Evolutionary conservation across 1,140 invertebrate genomes (phyloP).

Genomic region (Drosophila lacteicornis): DNA sequence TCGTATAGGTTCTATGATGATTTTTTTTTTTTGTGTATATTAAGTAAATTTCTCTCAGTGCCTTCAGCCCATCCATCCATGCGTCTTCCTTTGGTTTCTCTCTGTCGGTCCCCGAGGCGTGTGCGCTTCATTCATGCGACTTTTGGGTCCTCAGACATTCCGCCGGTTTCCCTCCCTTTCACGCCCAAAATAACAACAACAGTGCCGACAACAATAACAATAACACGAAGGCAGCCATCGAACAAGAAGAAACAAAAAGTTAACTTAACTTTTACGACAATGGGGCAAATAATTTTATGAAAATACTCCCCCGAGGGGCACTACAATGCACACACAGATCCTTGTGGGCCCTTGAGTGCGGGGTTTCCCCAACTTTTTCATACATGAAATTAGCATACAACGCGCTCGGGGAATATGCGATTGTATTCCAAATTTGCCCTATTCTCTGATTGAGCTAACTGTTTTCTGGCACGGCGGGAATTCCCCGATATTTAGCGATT

Average conservation of each 20-base stretch:
- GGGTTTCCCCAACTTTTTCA: constrained; percentile 20
- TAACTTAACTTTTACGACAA: constrained; percentile 73
- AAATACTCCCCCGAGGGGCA: constrained; percentile 55
- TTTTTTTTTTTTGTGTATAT: too few species aligned
- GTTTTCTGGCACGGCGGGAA: constrained; percentile 2
- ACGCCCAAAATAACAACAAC: constrained; percentile 12
- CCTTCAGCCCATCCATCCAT: neutral
- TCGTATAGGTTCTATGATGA: too few species aligned
- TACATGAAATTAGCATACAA: constrained; percentile 49
- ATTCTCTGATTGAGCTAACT: constrained; percentile 37
- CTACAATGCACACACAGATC: constrained; percentile 7
- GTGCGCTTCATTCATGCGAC: constrained; percentile 70
- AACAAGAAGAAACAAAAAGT: constrained; percentile 62
- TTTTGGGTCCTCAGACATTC: constrained; percentile 55
- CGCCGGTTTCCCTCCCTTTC: constrained; percentile 12
- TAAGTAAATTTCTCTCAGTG: constrained; percentile 10
- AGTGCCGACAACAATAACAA: constrained; percentile 36
- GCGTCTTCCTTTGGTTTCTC: constrained; percentile 16
- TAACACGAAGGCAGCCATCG: constrained; percentile 30
- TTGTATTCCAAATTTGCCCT: constrained; percentile 31
- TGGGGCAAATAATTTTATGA: constrained; percentile 73
- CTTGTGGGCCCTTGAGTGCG: neutral
- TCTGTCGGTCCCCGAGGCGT: constrained; percentile 30
- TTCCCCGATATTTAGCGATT: neutral
- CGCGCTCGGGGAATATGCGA: constrained; percentile 28